Conservation (phyloP, 2,888 invertebrate genomes). For the Andrena camellia region DNA sequence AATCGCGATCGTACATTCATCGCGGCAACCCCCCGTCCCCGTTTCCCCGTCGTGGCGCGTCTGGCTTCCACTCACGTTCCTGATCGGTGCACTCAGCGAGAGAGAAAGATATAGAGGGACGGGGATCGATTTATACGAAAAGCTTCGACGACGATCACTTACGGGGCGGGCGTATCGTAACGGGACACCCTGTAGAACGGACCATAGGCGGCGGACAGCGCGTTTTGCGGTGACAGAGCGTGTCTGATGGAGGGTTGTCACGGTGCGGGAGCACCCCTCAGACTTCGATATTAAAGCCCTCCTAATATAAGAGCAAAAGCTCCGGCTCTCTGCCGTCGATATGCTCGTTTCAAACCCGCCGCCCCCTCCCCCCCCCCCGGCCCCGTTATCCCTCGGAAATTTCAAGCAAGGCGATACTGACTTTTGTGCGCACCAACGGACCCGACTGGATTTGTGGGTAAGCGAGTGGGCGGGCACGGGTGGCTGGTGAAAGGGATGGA, state of each 20-base stretch:
- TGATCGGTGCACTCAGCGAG: conserved; percentile 55
- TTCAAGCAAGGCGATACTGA: conserved; percentile 56
- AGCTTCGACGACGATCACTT: conserved; percentile 58
- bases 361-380: background rate
- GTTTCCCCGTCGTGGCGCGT: background rate
- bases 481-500: conserved; percentile 41
- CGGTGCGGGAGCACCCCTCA: conserved; percentile 82
- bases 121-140: conserved; percentile 57
- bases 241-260: conserved; percentile 84
- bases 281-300: conserved; percentile 83
- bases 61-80: conserved; percentile 47
- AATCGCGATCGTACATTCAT: conserved; percentile 50
- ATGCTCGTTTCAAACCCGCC: conserved; percentile 72
- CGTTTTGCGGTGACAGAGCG: conserved; percentile 84
- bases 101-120: conserved; percentile 11
- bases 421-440: conserved; percentile 43
- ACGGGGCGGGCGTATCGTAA: conserved; percentile 52
- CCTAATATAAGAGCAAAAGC: conserved; percentile 83
- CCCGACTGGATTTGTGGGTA: conserved; percentile 41
- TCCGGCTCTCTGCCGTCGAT: conserved; percentile 66
- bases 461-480: conserved; percentile 55
- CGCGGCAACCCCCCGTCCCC: conserved; percentile 3
- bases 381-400: conserved; percentile 31
- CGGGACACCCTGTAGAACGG: conserved; percentile 76
- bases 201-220: conserved; percentile 76